Evolutionary conservation across 1,140 invertebrate species (phyloP), one percentile per base, ranked within the genome.

Genomic region (Pseudoatta argentina): DNA sequence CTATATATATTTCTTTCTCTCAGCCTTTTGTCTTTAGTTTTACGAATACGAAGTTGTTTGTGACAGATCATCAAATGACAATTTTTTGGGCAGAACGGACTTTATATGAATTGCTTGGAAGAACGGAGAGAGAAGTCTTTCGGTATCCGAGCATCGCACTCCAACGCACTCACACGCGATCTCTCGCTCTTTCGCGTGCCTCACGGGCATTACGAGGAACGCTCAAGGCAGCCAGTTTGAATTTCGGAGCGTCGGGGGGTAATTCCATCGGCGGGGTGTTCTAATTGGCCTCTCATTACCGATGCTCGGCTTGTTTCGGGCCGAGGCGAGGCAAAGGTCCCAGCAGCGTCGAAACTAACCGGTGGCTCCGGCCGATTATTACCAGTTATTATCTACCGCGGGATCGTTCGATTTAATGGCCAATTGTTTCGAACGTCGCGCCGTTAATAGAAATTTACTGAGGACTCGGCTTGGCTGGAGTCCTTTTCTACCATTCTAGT

Each of bases 201-300:
- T 91, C 85, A 71, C 57, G 88, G 92, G 91, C 92, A 94, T 95
- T 95, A 95, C 72, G 86, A 90, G 89, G 81, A 91, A 86, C 91
- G 91, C 90, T 92, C 93, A 92, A 93, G 92, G 93, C 93, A 93
- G 89, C 92, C 92, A 92, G 94, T 93, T 95, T 92, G 93, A 95
- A 94, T 94, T 95, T 95, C 93, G 94, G 94, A 92, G 91, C 89
- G 93, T 94, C 89, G 86, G 88, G 90, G 93, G 93, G 93, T 94
- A 95, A 95, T 94, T 94, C 89, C 93, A 94, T 94, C 93, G 93
- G 91, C 94, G 92, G 93, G 94, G 93, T 93, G 93, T 94, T 94
- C 93, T 95, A 95, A 95, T 95, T 95, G 94, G 94, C 88, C 94
- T 94, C 94, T 95, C 94, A 95, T 95, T 95, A 95, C 92, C 94